A percentile compares a stretch with the other conserved stretches of the same genome.
These are phyloP conservation scores for Girardinichthys multiradiatus DNA, from an alignment of 2,113 vertebrate species.

Conservation along the genomic window DNA sequence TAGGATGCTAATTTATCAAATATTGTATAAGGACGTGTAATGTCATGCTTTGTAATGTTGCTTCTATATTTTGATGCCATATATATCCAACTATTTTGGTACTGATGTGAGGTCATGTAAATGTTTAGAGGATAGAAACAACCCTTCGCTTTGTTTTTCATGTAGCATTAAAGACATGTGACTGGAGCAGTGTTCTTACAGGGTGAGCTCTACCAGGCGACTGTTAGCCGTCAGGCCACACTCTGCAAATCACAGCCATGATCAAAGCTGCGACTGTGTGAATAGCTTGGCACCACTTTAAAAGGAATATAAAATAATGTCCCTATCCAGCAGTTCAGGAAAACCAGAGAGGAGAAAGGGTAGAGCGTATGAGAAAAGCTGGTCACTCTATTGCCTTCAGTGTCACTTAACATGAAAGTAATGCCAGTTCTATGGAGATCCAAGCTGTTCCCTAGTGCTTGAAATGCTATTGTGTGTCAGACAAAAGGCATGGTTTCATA, in stretches of 20 bases:
- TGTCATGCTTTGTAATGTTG: background rate
- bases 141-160: conserved; percentile 28
- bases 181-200: conserved; percentile 13
- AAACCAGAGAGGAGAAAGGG: conserved; percentile 45
- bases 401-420: conserved; percentile 77
- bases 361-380: conserved; percentile 43
- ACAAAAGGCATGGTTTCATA: conserved; percentile 75
- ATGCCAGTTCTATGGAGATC: conserved; percentile 68
- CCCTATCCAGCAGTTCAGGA: conserved; percentile 57
- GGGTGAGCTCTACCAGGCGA: conserved; percentile 24
- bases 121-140: conserved; percentile 16
- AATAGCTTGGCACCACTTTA: conserved; percentile 66
- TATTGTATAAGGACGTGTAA: background rate
- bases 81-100: background rate
- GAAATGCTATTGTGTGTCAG: conserved; percentile 73
- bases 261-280: conserved; percentile 63
- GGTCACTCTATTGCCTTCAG: conserved; percentile 69
- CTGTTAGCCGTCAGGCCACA: conserved; percentile 35
- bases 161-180: conserved; percentile 37
- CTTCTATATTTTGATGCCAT: background rate
- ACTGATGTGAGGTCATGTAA: conserved; percentile 6
- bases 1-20: background rate
- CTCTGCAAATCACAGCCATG: conserved; percentile 50
- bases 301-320: conserved; percentile 71
- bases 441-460: conserved; percentile 68